phyloP scores from a whole-genome alignment of 2,888 invertebrate genomes.

The Acanthococcus lagerstroemiae region DNA sequence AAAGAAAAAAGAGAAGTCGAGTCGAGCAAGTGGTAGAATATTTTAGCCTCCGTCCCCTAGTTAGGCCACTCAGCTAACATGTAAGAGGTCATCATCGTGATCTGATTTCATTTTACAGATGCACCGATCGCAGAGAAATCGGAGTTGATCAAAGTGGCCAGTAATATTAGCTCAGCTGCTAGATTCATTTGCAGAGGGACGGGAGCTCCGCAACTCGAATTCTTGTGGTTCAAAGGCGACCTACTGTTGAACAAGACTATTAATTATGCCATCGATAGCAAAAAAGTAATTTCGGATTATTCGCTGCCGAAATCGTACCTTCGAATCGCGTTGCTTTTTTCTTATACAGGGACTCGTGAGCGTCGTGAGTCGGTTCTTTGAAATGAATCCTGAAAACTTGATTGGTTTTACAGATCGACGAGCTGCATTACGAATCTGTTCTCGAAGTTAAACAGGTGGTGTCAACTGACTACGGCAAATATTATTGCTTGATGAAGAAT shows the following conservation, averaged over 20 bases:
- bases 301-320: too few species aligned
- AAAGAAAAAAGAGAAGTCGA: neutral
- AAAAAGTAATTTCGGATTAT: neutral
- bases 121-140: constrained; percentile 77
- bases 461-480: constrained; percentile 75
- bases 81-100: too few species aligned
- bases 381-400: too few species aligned
- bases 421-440: constrained; percentile 67
- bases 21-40: too few species aligned
- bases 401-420: constrained; percentile 50
- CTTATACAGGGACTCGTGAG: too few species aligned
- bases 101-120: too few species aligned
- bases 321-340: too few species aligned
- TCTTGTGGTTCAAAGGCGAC: constrained; percentile 73
- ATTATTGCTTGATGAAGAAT: constrained; percentile 80
- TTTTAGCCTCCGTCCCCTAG: too few species aligned
- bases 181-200: constrained; percentile 57
- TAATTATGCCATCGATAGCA: neutral
- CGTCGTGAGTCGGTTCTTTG: too few species aligned
- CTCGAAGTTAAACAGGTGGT: constrained; percentile 66
- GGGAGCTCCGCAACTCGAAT: constrained; percentile 71
- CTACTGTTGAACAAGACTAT: constrained; percentile 40
- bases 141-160: constrained; percentile 71
- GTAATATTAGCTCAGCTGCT: constrained; percentile 58
- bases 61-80: too few species aligned